Evolutionary conservation across 2,888 invertebrate genomes (phyloP), one percentile per base, ranked within the genome.

Genomic region (Melinaea menophilus): DNA sequence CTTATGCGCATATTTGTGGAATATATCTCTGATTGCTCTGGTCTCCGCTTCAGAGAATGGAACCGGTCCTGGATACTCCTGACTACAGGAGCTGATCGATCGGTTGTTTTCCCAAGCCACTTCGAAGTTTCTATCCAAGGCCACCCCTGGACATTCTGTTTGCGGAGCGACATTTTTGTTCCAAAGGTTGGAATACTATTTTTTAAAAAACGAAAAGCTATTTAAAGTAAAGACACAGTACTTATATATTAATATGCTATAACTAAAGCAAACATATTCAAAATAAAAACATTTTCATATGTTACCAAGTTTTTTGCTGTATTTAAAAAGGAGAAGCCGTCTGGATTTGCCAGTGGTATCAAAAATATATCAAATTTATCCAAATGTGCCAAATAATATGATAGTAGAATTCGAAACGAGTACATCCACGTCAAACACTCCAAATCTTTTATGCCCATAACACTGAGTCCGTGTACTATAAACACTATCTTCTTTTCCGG

Each of bases 341-440:
- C 90, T 7, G 90, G 90, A 73, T 90, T 90, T 0, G 84, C 88
- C 74, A 89, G 68, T 0, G 90, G 89, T 64, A 90, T 80, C 12
- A 88, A 37, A 70, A 75, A 89, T 75, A 90, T 85, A 62, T 90
- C 88, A 61, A 88, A 90, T 55, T 82, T 79, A 48, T 87, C 79
- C 68, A 89, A 75, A 78, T 86, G 79, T 0, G 65, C 63, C 2
- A 81, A 67, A 67, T 89, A 89, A 68, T 77, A 81, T 0, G 74
- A 71, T 1, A 87, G 9, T 0, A 89, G 73, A 31, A 63, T 63
- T 57, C 58, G 63, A 2, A 86, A 78, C 2, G 67, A n/a, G 0
- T 47, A 2, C 2, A 56, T 13, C 0, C 58, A 1, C 0, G 48
- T 41, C 7, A 88, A 71, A 57, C 78, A 77, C 0, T 56, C 59